Base-by-base conservation (phyloP, 2,797 vertebrate species). In the Cebuella pygmaea region DNA sequence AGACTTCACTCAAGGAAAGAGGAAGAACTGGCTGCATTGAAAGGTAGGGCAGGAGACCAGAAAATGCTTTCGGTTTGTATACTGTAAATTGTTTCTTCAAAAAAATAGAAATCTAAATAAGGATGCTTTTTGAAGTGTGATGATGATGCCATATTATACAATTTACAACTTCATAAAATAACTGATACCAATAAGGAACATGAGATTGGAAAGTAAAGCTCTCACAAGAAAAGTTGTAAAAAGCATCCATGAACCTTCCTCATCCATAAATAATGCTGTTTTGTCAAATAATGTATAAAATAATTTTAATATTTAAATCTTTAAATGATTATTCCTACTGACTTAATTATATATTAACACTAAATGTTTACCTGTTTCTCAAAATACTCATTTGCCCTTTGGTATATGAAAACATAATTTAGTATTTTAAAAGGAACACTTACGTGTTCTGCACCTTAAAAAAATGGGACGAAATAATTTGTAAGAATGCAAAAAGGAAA, bases 361-460 rank as follows among this genome's bases (percentile, higher is more conserved):
- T 64, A 93, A 87, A 41, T 76, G 26, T 70, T 94, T 86, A n/a
- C 7, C 5, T 81, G 50, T 95, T 90, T 88, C 50, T 82, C n/a
- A 80, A 90, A 80, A 48, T 81, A 36, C 57, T 76, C 7, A 88
- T 72, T 88, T 93, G 11, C 8, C 6, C 30, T 75, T 81, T 39
- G 41, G 50, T 48, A 57, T 13, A 44, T 52, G 50, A 57, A 93
- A 80, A 52, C 1, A 84, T 48, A 92, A 39, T 76, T 86, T 81
- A 7, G 0, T 46, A 61, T 78, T 87, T 94, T 78, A 92, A 81
- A 59, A 86, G 15, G 11, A 24, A 70, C 67, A 36, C 1, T n/a
- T n/a, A 87, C 27, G 24, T 79, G 1, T 46, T 50, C 19, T 88
- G 22, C 7, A 41, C 26, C 75, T 57, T 67, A 84, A 57, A 87